A percentile compares a stretch with the other conserved stretches of the same genome.
phyloP scores from a whole-genome alignment of 2,888 invertebrate species.

The Rhamphomyia laevipes region DNA sequence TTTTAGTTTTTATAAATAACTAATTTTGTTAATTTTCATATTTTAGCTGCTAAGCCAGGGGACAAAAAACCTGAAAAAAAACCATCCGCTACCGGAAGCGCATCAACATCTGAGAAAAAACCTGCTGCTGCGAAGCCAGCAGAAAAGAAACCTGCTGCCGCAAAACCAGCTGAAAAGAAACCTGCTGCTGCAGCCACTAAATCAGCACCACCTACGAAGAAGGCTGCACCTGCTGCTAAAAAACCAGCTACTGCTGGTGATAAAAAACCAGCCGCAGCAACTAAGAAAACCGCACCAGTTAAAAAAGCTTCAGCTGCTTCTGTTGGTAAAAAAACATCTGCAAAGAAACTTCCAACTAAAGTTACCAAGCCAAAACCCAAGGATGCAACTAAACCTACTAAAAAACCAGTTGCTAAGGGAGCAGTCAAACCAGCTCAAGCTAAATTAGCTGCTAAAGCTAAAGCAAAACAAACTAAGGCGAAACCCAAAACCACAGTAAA shows the following conservation, averaged over 20 bases:
- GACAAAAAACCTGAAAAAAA: constrained; percentile 46
- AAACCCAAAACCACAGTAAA: constrained; percentile 28
- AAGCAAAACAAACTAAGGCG: constrained; percentile 29
- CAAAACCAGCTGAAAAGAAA: constrained; percentile 29
- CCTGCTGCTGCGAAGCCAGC: constrained; percentile 23
- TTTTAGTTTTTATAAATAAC: no score
- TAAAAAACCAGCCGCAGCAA: constrained; percentile 21
- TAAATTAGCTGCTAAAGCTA: constrained; percentile 37
- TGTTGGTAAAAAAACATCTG: constrained; percentile 37
- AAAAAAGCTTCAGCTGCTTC: constrained; percentile 29
- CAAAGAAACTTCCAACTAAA: constrained; percentile 32
- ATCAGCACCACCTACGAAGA: constrained; percentile 20
- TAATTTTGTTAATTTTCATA: constrained; percentile 20
- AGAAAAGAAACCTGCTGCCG: constrained; percentile 21
- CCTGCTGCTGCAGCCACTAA: constrained; percentile 26
- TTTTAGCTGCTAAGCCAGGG: constrained; percentile 43
- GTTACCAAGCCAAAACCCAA: constrained; percentile 27
- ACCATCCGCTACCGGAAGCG: constrained; percentile 30
- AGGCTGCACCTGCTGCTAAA: constrained; percentile 23
- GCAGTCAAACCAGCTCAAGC: constrained; percentile 34
- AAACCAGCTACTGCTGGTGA: constrained; percentile 34
- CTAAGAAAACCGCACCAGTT: constrained; percentile 28
- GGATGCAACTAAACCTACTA: constrained; percentile 30
- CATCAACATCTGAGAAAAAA: constrained; percentile 24
- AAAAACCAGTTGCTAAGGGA: constrained; percentile 27